phyloP scores from a whole-genome alignment of 2,797 vertebrate species.

The Ctenosaura bakeri region DNA sequence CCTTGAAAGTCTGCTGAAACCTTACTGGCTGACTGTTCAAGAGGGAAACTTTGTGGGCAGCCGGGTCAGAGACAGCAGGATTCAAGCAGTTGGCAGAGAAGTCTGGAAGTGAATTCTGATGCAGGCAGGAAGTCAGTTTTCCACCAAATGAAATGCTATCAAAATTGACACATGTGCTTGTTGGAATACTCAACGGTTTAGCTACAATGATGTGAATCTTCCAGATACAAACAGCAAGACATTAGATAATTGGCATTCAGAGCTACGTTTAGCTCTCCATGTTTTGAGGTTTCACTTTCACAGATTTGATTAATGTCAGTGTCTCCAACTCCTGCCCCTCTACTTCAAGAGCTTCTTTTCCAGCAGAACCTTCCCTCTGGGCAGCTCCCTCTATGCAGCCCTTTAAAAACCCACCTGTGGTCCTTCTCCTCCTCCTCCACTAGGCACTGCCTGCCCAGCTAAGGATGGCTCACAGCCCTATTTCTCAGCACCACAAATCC shows the following conservation, averaged over 20 bases:
- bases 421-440: no score
- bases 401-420: no score
- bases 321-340: no score
- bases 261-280: background rate
- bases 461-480: no score
- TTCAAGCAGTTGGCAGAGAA: slow-evolving; percentile 10
- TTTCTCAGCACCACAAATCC: no score
- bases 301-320: no score
- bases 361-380: no score
- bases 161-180: background rate
- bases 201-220: background rate
- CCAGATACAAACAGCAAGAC: background rate
- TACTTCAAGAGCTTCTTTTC: no score
- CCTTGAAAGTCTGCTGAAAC: background rate
- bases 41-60: background rate
- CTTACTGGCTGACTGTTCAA: slow-evolving; percentile 2
- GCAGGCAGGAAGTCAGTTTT: slow-evolving; percentile 12
- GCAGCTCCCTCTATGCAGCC: no score
- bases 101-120: background rate
- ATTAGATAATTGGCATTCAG: background rate
- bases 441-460: no score
- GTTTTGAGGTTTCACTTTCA: no score
- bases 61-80: background rate
- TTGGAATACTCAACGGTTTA: slow-evolving; percentile 4
- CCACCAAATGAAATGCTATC: slow-evolving; percentile 10